Conservation (phyloP, 2,113 vertebrate species). For the Perca schrenkii region DNA sequence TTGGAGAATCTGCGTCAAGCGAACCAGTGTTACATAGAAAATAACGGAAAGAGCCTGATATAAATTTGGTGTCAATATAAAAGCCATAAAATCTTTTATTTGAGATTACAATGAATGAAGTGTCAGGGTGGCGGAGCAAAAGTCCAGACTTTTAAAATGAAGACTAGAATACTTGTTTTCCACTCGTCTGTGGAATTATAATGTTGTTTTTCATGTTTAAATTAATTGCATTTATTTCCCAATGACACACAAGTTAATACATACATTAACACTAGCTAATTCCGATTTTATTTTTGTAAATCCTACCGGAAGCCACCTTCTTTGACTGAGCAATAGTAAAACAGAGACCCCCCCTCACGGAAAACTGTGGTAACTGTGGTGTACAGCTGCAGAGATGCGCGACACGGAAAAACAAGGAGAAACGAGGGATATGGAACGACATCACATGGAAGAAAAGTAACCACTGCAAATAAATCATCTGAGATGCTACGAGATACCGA, state of each 20-base stretch:
- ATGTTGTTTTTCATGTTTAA: not conserved
- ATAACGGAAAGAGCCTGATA: conserved; percentile 13
- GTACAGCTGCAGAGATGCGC: conserved; percentile 79
- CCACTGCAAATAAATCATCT: conserved; percentile 56
- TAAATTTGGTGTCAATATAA: conserved; percentile 32
- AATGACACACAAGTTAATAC: no score
- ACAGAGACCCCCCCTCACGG: conserved; percentile 55
- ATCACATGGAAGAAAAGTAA: conserved; percentile 36
- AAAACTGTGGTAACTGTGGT: conserved; percentile 72
- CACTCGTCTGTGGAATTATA: no score
- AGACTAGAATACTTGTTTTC: not conserved
- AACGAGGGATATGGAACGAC: conserved; percentile 21
- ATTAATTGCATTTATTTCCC: not conserved
- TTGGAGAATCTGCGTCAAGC: conserved; percentile 31
- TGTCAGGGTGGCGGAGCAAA: not conserved
- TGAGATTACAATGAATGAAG: not conserved
- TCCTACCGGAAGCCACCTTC: not conserved
- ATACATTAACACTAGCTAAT: not conserved
- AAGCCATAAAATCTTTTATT: not conserved
- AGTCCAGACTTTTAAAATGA: not conserved
- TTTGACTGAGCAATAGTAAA: conserved; percentile 37
- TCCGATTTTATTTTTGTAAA: not conserved
- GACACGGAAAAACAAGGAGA: conserved; percentile 69
- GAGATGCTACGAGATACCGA: conserved; percentile 68
- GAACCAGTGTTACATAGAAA: not conserved